phyloP scores from a whole-genome alignment of 2,113 vertebrate species.

The Lonchura striata region DNA sequence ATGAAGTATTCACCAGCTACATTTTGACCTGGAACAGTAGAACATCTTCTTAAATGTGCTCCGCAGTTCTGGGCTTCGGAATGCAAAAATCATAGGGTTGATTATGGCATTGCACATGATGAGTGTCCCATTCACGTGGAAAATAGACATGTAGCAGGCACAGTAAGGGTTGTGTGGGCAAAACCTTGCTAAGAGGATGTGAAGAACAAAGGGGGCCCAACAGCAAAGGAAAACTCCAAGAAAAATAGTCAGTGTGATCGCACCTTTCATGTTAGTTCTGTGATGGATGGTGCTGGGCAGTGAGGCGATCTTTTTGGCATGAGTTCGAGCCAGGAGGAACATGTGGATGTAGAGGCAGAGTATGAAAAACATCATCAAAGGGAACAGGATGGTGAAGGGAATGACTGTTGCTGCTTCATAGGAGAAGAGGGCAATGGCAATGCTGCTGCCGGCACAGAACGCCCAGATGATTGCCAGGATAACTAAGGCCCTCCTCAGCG shows the following conservation, averaged over 20 bases:
- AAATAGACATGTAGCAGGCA: conserved; percentile 90
- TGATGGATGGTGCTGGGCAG: conserved; percentile 69
- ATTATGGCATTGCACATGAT: conserved; percentile 91
- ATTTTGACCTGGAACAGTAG: conserved; percentile 59
- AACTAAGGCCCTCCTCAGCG: conserved; percentile 72
- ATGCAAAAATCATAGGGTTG: conserved; percentile 93
- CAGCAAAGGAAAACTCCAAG: conserved; percentile 91
- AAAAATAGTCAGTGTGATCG: conserved; percentile 88
- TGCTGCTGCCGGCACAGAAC: conserved; percentile 77
- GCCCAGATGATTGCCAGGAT: conserved; percentile 82
- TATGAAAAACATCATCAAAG: conserved; percentile 83
- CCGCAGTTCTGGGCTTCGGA: conserved; percentile 85
- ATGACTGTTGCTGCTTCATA: conserved; percentile 79
- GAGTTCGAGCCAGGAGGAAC: conserved; percentile 88
- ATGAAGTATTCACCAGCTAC: neutral
- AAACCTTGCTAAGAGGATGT: conserved; percentile 85
- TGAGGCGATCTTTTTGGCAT: conserved; percentile 81
- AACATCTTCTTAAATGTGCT: conserved; percentile 87
- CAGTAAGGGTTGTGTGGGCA: conserved; percentile 93
- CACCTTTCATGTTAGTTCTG: conserved; percentile 81
- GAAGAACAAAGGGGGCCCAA: conserved; percentile 91
- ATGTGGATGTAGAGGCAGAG: conserved; percentile 90
- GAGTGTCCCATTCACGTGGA: conserved; percentile 86
- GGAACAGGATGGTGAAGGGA: conserved; percentile 82
- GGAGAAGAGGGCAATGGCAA: conserved; percentile 84